Base-by-base conservation (phyloP, 1,140 invertebrate species). In the Achroia grisella region DNA sequence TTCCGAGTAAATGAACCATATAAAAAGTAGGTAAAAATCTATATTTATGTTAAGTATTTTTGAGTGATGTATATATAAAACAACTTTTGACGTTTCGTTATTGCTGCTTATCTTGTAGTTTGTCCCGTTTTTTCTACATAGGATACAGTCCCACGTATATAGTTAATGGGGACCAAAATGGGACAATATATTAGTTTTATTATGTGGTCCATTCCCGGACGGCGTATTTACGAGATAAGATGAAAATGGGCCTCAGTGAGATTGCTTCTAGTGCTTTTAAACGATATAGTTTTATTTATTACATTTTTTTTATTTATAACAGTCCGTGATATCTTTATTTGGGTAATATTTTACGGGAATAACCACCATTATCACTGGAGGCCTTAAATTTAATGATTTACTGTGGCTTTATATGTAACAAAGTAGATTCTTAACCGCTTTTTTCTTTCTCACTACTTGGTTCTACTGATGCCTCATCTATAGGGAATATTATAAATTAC, bases 121-220 rank as follows among this genome's bases (percentile, higher is more conserved):
- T 15, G 17, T 8, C 12, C 10, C 35, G 17, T 37, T 37, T 37
- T 37, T 37, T 37, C 35, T 37, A 17, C 35, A 17, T 17, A 17
- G 3, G 17, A 23, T 23, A 23, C 10, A 8, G 35, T 23, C 17
- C 46, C 40, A 30, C 34, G 54, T 46, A 44, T 52, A 48, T 46
- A 35, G 40, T 44, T 51, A 56, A 56, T 56, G 50, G 48, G 49
- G 44, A 52, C 50, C 49, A 56, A 61, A 61, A 61, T 56, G 54
- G 45, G 14, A 50, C 44, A 61, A 52, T 61, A 56, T 61, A 61
- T 61, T 61, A 56, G 53, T 53, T 61, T 61, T 56, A 61, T 61
- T 23, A 61, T 48, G 50, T 52, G 44, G 46, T 28, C 39, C 42
- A 36, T 35, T 52, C 47, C 45, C 48, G 11, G 48, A 44, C 15